Evolutionary conservation across 2,113 vertebrate genomes (phyloP).

Genomic region (Nasalis larvatus): DNA sequence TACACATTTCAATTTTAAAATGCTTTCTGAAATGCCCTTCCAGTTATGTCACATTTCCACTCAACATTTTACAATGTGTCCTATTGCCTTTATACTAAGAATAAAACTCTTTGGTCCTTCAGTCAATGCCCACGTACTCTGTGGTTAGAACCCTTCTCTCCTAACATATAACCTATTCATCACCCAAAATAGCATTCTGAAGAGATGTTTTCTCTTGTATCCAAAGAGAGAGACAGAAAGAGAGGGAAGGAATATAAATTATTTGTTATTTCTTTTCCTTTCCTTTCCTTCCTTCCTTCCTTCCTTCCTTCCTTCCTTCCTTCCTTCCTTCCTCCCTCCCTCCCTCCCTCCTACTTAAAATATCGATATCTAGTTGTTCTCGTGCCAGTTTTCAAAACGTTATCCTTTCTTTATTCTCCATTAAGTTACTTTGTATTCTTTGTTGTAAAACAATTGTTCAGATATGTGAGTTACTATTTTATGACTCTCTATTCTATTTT

Average conservation of each 20-base stretch:
- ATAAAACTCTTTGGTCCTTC: neutral
- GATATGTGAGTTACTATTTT: neutral
- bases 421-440: neutral
- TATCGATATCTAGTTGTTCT: neutral
- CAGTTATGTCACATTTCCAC: neutral
- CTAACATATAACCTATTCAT: neutral
- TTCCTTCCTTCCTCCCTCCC: neutral
- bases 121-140: neutral
- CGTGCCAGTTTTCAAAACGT: neutral
- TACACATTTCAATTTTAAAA: neutral
- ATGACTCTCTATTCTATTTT: neutral
- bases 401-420: neutral
- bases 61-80: neutral
- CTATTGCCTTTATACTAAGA: neutral
- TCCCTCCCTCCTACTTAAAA: neutral
- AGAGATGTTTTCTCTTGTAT: neutral
- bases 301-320: neutral
- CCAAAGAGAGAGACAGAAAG: neutral
- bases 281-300: neutral
- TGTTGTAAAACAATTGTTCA: neutral
- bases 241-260: neutral
- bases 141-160: neutral
- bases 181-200: neutral
- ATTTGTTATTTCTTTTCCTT: neutral
- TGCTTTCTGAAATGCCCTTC: neutral